Conservation (phyloP, 2,888 invertebrate genomes). For the Harpalus rubripes region DNA sequence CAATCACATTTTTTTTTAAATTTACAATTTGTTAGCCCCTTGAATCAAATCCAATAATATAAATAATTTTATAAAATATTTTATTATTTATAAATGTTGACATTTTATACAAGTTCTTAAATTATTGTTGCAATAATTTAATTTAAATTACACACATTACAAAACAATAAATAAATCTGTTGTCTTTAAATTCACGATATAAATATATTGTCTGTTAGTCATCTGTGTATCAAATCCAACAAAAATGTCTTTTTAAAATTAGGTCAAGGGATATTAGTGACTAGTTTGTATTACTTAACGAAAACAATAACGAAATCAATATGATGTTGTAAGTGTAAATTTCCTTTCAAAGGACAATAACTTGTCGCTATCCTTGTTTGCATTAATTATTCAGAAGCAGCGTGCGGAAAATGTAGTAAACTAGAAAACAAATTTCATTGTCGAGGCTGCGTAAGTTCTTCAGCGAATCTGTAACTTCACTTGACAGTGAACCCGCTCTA, state of each 20-base stretch:
- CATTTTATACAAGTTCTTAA: no score
- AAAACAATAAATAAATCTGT: no score
- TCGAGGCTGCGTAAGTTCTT: slow-evolving; percentile 42
- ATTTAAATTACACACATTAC: no score
- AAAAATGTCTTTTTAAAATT: neutral
- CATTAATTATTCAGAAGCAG: slow-evolving; percentile 48
- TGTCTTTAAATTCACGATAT: no score
- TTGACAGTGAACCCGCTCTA: slow-evolving; percentile 75
- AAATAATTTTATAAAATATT: no score
- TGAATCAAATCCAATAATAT: no score
- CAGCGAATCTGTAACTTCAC: slow-evolving; percentile 54
- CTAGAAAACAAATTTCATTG: slow-evolving; percentile 64
- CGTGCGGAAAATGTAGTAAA: slow-evolving; percentile 56
- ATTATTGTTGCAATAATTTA: no score
- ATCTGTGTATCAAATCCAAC: no score
- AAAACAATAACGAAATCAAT: slow-evolving; percentile 35
- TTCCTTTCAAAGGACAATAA: slow-evolving; percentile 59
- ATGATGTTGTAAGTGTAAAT: slow-evolving; percentile 14
- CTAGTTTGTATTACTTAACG: neutral
- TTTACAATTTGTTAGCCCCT: no score
- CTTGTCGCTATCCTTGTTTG: slow-evolving; percentile 35
- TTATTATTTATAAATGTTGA: no score
- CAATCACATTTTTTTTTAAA: no score
- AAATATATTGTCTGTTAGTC: no score
- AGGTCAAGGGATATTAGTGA: neutral